A percentile compares a stretch with the other conserved stretches of the same genome.
Evolutionary conservation across 2,888 invertebrate genomes (phyloP).

Genomic region (Deilephila porcellus): DNA sequence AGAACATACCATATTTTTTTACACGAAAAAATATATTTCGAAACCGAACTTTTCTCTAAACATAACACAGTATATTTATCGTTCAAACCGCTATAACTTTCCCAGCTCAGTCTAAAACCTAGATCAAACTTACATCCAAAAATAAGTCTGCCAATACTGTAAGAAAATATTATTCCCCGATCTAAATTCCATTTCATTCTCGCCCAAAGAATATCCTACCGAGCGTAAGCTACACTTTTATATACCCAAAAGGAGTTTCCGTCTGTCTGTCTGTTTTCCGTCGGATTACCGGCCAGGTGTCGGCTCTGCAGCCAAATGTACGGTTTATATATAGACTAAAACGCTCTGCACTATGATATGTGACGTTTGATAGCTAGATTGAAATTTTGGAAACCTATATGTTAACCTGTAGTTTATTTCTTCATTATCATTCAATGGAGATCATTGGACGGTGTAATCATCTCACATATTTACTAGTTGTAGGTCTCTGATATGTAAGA

Average conservation of each 20-base stretch:
- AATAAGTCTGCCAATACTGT: not conserved
- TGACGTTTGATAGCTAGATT: not conserved
- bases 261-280: constrained; percentile 42
- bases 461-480: too few species aligned
- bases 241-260: constrained; percentile 31
- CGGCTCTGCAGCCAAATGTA: constrained; percentile 38
- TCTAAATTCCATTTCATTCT: not conserved
- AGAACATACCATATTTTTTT: too few species aligned
- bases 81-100: not conserved
- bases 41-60: too few species aligned
- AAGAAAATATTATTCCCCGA: not conserved
- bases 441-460: too few species aligned
- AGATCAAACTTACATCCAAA: not conserved
- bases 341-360: constrained; percentile 6
- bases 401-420: too few species aligned
- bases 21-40: not conserved
- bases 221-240: constrained; percentile 1
- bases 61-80: not conserved
- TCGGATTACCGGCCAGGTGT: constrained; percentile 45
- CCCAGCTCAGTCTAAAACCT: not conserved
- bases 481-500: too few species aligned
- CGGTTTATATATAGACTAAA: constrained; percentile 40
- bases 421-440: too few species aligned
- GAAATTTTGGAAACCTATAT: too few species aligned
- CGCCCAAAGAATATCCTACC: not conserved